Evolutionary conservation across 2,888 invertebrate species (phyloP), one percentile per base, ranked within the genome.

Genomic region (Deroplatys truncata): DNA sequence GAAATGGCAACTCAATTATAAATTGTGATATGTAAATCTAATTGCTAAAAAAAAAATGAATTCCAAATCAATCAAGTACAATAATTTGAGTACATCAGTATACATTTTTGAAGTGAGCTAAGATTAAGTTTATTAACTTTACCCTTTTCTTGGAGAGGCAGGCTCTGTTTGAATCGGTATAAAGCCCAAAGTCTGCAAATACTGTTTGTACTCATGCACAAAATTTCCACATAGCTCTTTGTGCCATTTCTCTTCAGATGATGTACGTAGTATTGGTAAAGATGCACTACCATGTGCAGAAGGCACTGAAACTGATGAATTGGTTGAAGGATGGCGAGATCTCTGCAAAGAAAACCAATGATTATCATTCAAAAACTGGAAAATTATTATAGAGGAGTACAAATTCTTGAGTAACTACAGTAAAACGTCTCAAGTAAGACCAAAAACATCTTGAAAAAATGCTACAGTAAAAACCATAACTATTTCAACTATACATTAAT

Each of bases 101-200:
- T 43, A 43, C 43, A 43, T 43, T 13, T 43, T 43, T 13, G 1
- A 43, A 43, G 13, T 13, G 13, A 43, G 8, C 7, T 35, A 35
- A 35, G 35, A 35, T 8, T 35, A 35, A 43, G 13, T 43, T 43
- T 72, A 16, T 72, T 49, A 86, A n/a, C 90, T 92, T 92, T 91
- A 93, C 93, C 92, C 91, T 92, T 93, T 93, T 82, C 92, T 92
- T 4, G 86, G 84, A 31, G 88, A 29, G n/a, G 89, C 72, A 82
- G 92, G 91, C 91, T 95, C 95, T 88, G 95, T 94, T 91, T 95
- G 95, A 89, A 96, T 93, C 1, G 95, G 94, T 92, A 95, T 95
- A 92, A 97, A 96, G 20, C 96, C 96, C 25, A 97, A 93, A 29
- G 95, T 95, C 92, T 96, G 96, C 88, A 97, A 94, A 92, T 97